Evolutionary conservation across 1,140 invertebrate species (phyloP), one percentile per base, ranked within the genome.

Genomic region (Venustaconcha ellipsiformis): DNA sequence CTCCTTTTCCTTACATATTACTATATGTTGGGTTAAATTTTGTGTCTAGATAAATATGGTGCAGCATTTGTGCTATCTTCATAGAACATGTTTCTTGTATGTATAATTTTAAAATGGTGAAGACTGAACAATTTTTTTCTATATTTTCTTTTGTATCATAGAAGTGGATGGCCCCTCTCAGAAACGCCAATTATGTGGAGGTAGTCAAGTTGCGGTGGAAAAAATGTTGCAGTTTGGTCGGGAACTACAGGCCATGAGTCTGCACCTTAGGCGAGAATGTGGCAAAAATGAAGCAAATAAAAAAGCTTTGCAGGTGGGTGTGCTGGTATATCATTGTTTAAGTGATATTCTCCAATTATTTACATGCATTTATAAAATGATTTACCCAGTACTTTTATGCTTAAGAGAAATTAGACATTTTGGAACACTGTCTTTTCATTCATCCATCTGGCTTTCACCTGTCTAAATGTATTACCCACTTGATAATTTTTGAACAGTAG

Each of bases 211-310:
- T 78, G 95, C 95, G 2, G 95, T 98, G 78, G 95, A 95, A 82
- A 94, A 95, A 83, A 97, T 99, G 93, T 91, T 99, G 69, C 94
- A 96, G 85, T 99, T 98, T 90, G 97, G 97, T 55, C 93, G 95
- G 84, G 96, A 99, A 88, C 92, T 99, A 63, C 96, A 98, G 89
- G 93, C 94, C 78, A 95, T 98, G 92, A 97, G 95, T 87, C 93
- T 96, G 90, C 93, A 94, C 74, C 91, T 99, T 72, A 93, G 94
- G 79, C 93, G 94, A 85, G 93, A 96, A 84, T 94, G 95, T 87
- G 95, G 95, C 78, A 94, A 94, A 83, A 95, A 94, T 91, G 94
- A 96, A 88, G 92, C 92, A 62, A 97, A 97, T 91, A 96, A 97
- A 89, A 95, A 97, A 91, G 97, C 98, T 94, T 91, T 99, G 58